Conservation (phyloP, 2,113 vertebrate genomes). For the Alligator mississippiensis region DNA sequence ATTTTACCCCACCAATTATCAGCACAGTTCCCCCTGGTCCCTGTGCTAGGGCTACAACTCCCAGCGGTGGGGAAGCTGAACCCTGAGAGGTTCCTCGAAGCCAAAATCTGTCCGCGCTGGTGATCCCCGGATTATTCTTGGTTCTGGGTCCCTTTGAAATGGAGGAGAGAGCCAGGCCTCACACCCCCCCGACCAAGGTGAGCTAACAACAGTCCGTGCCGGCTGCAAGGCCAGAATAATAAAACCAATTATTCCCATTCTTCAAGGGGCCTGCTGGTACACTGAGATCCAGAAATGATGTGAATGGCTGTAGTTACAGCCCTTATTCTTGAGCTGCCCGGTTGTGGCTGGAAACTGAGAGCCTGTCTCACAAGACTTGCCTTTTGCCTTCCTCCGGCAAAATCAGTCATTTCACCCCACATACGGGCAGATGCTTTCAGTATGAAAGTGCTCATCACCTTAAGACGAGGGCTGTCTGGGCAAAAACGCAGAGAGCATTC, state of each 20-base stretch:
- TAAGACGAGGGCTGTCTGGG: not conserved
- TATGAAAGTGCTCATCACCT: not conserved
- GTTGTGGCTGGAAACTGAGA: not conserved
- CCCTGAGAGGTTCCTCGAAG: not conserved
- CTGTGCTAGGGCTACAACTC: not conserved
- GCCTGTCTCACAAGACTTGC: not conserved
- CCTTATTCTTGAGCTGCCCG: constrained; percentile 1
- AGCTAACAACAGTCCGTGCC: not conserved
- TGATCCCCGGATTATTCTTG: not conserved
- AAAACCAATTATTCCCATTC: not conserved
- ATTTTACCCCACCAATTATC: not conserved
- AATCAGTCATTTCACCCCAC: not conserved
- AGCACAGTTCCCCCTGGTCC: not conserved
- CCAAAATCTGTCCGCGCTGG: not conserved
- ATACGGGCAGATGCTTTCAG: not conserved
- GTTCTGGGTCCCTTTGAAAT: not conserved
- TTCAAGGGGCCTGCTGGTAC: not conserved
- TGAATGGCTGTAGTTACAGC: not conserved
- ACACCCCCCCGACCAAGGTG: not conserved
- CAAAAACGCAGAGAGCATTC: not conserved
- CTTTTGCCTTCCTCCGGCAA: not conserved
- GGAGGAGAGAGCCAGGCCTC: not conserved
- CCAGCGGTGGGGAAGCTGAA: not conserved
- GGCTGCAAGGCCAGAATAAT: not conserved
- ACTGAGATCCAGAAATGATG: not conserved